Base-by-base conservation (phyloP, 2,888 invertebrate species). In the Antitype chi region DNA sequence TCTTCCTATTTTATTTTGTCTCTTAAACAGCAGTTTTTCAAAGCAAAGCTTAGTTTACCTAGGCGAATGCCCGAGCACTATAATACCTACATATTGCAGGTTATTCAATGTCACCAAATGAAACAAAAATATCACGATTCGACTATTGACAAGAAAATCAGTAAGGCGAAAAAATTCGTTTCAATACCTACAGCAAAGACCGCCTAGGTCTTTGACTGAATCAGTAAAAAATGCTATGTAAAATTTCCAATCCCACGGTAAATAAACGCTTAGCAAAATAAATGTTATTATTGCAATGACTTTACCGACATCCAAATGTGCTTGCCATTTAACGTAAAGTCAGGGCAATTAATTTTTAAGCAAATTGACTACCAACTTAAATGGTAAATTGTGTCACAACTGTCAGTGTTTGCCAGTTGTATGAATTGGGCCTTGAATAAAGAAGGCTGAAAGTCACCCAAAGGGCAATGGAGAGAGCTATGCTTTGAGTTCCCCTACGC, bases 51-150 rank as follows among this genome's bases (percentile, higher is more conserved):
- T 9, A 57, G 55, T 32, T n/a, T 43, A 5, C 17, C 3, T 49
- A 57, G 68, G 68, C 69, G 53, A 81, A 83, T 59, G 68, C 49
- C 57, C 79, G 59, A 59, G 3, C 23, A 71, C 4, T 49, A 15
- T 15, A 47, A 17, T 28, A 25, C 23, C 5, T 11, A 25, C 23
- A 11, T 11, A 47, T 20, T 20, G 23, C 57, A 7, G 68, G 32
- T 32, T 7, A 32, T 55, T 55, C 15, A 63, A 69, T 28, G 20
- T 32, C 52, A 15, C 4, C 23, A 28, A 28, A 52, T 53, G 4
- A 9, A 53, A 64, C 64, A 57, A 52, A 43, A 0, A 13, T 8
- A 15, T 55, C 49, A 52, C 38, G 64, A 70, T 25, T 70, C 49
- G 20, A 43, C 38, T 28, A 13, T 53, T 70, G n/a, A 23, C 20